phyloP scores from a whole-genome alignment of 2,888 invertebrate genomes.

The Drosophila borealis region DNA sequence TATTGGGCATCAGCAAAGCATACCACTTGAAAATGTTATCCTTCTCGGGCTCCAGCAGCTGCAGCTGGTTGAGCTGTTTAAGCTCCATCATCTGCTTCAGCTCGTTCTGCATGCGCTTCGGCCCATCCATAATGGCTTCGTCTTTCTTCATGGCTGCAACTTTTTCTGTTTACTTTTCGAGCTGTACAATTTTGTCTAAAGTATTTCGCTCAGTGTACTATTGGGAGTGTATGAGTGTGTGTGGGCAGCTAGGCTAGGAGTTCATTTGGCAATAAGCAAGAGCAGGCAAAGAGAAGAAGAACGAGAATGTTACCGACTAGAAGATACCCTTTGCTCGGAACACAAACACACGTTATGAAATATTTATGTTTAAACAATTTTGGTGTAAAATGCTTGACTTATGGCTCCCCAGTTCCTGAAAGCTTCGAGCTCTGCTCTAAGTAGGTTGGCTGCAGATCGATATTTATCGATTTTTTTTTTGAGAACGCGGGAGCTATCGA shows the following conservation, averaged over 20 bases:
- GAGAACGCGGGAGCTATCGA: too few species aligned
- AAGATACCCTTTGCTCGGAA: not conserved
- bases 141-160: conserved; percentile 42
- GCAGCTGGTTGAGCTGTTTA: conserved; percentile 91
- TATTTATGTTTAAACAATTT: too few species aligned
- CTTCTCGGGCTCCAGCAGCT: conserved; percentile 97
- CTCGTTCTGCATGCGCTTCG: conserved; percentile 88
- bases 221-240: conserved; percentile 6
- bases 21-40: conserved; percentile 98
- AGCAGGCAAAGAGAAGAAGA: not conserved
- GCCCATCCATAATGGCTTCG: conserved; percentile 71
- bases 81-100: conserved; percentile 94
- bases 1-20: conserved; percentile 97
- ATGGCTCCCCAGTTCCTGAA: too few species aligned
- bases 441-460: not conserved
- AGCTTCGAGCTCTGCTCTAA: not conserved
- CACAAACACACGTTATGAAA: too few species aligned
- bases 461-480: not conserved
- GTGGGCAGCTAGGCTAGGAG: too few species aligned
- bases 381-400: too few species aligned
- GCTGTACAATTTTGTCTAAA: conserved; percentile 10
- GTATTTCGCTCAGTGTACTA: conserved; percentile 40
- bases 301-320: not conserved
- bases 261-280: not conserved
- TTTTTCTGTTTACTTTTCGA: not conserved